A percentile compares a stretch with the other conserved stretches of the same genome.
Evolutionary conservation across 2,797 vertebrate genomes (phyloP).

Genomic region (Diplodus puntazzo): DNA sequence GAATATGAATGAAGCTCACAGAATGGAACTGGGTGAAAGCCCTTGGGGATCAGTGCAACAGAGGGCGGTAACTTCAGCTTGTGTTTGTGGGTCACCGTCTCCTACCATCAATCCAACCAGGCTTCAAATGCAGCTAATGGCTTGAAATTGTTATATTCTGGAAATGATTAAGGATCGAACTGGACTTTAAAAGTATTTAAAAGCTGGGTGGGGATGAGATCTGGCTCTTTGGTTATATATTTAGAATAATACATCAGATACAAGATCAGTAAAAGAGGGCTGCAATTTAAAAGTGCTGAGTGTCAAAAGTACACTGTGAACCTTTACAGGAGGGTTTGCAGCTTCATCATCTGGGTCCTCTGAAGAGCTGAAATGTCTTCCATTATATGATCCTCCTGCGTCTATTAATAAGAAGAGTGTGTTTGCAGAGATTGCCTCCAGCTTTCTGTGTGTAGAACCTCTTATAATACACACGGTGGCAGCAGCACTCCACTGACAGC

Average conservation of each 20-base stretch:
- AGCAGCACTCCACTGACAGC: constrained; percentile 22
- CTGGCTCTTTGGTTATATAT: neutral
- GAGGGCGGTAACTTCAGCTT: neutral
- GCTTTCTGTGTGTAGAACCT: neutral
- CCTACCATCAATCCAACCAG: neutral
- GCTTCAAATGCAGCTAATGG: too few relatives aligned
- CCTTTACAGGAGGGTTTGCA: neutral
- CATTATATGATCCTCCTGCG: neutral
- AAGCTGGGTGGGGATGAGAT: neutral
- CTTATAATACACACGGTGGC: constrained; percentile 34
- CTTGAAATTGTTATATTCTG: neutral
- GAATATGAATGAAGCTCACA: neutral
- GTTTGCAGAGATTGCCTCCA: neutral
- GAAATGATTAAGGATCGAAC: neutral
- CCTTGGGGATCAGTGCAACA: neutral
- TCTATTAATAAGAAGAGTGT: neutral
- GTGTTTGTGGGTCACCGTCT: neutral
- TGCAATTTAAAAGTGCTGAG: neutral
- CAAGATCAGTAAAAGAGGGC: neutral
- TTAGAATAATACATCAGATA: neutral
- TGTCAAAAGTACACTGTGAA: neutral
- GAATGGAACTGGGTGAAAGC: neutral
- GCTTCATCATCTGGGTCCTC: neutral
- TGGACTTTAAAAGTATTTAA: neutral
- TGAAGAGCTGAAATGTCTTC: neutral